Evolutionary conservation across 1,140 invertebrate species (phyloP).

Genomic region (Pachyrhynchus sulphureomaculatus): DNA sequence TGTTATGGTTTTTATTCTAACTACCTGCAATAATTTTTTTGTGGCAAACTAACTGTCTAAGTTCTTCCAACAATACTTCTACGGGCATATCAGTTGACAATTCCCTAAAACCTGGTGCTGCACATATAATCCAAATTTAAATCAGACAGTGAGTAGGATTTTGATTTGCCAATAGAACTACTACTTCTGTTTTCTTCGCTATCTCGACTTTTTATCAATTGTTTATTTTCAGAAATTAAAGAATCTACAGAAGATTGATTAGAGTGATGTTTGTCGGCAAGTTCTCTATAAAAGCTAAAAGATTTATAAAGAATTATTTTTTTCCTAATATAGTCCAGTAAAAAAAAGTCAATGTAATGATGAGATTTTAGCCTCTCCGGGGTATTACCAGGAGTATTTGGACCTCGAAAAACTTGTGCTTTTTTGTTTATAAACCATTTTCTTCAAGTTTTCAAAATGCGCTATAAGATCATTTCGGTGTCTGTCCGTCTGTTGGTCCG

Average conservation of each 20-base stretch:
- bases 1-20: too few relatives aligned
- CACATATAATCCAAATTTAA: neutral
- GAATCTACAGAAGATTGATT: neutral
- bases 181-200: neutral
- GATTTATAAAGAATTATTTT: too few relatives aligned
- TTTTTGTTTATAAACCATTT: too few relatives aligned
- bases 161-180: neutral
- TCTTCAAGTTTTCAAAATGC: too few relatives aligned
- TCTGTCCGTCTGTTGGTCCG: too few relatives aligned
- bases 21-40: neutral
- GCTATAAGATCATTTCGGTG: too few relatives aligned
- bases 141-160: neutral
- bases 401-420: too few relatives aligned
- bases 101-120: neutral
- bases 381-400: too few relatives aligned
- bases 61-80: neutral
- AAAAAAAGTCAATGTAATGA: too few relatives aligned
- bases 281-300: conserved; percentile 15
- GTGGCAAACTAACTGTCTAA: neutral
- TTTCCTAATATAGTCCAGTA: too few relatives aligned
- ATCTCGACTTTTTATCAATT: neutral
- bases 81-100: neutral
- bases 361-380: too few relatives aligned
- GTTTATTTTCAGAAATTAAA: neutral
- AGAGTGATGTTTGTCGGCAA: neutral